phyloP scores from a whole-genome alignment of 2,797 vertebrate species.

The Typhlichthys subterraneus region DNA sequence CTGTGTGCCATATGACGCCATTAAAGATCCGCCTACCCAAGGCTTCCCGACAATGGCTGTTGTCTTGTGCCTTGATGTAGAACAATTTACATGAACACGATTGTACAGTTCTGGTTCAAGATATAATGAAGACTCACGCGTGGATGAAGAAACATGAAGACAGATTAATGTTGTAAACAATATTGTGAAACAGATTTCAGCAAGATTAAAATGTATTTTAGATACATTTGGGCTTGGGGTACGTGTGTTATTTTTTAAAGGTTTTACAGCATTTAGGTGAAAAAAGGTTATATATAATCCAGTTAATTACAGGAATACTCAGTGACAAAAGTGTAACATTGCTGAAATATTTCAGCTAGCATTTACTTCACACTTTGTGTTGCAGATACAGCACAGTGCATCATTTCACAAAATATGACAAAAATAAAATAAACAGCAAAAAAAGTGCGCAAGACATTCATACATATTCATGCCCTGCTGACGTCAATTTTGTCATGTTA shows the following conservation, averaged over 20 bases:
- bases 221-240: conserved; percentile 86
- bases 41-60: conserved; percentile 77
- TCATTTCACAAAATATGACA: too few relatives aligned
- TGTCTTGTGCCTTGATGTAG: conserved; percentile 88
- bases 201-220: conserved; percentile 96
- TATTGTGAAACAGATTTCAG: conserved; percentile 87
- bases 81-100: conserved; percentile 80
- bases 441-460: too few relatives aligned
- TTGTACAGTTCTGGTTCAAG: conserved; percentile 85
- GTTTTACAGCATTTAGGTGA: conserved; percentile 33
- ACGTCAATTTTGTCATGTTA: too few relatives aligned
- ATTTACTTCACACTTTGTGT: too few relatives aligned
- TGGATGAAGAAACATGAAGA: conserved; percentile 56
- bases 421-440: too few relatives aligned
- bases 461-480: too few relatives aligned
- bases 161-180: conserved; percentile 72
- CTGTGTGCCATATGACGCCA: conserved; percentile 73
- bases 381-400: too few relatives aligned
- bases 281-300: conserved; percentile 16
- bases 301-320: conserved; percentile 10
- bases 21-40: conserved; percentile 79
- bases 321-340: too few relatives aligned
- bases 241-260: conserved; percentile 77
- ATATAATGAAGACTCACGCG: conserved; percentile 49
- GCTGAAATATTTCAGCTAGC: too few relatives aligned